Evolutionary conservation across 2,888 invertebrate species (phyloP).

Genomic region (Brassicogethes aeneus): DNA sequence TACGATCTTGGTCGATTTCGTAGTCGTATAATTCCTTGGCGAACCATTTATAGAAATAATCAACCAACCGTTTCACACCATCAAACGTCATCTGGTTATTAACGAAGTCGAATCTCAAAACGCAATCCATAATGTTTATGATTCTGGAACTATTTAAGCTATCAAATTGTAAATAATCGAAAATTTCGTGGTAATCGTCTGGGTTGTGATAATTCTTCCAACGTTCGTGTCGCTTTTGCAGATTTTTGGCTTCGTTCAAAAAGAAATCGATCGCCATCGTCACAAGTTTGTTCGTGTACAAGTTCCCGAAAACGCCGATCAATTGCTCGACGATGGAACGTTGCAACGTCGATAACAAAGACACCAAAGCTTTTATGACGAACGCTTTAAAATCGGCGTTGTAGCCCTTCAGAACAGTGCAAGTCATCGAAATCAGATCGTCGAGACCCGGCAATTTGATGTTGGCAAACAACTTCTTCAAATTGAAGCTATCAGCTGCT

Average conservation of each 20-base stretch:
- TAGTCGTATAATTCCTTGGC: slow-evolving; percentile 13
- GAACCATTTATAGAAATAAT: slow-evolving; percentile 19
- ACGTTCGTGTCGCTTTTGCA: neutral
- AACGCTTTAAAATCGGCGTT: neutral
- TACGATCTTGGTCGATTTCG: slow-evolving; percentile 9
- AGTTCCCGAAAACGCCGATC: neutral
- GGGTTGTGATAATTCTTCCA: neutral
- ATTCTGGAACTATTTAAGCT: neutral
- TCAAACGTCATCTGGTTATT: slow-evolving; percentile 10
- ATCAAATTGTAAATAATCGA: neutral
- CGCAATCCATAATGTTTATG: neutral
- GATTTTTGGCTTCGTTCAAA: neutral
- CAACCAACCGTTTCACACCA: slow-evolving; percentile 19
- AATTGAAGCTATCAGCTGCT: slow-evolving; percentile 9
- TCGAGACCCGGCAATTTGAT: too few relatives aligned
- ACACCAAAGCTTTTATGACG: neutral
- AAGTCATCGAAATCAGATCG: slow-evolving; percentile 14
- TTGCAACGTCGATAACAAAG: neutral
- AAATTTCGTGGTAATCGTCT: neutral
- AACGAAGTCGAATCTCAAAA: slow-evolving; percentile 8
- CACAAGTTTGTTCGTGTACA: neutral
- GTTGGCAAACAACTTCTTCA: neutral
- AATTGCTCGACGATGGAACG: neutral
- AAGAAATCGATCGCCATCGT: neutral
- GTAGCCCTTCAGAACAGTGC: slow-evolving; percentile 9